Conservation (phyloP, 2,888 invertebrate genomes). For the Andrena fulva region DNA sequence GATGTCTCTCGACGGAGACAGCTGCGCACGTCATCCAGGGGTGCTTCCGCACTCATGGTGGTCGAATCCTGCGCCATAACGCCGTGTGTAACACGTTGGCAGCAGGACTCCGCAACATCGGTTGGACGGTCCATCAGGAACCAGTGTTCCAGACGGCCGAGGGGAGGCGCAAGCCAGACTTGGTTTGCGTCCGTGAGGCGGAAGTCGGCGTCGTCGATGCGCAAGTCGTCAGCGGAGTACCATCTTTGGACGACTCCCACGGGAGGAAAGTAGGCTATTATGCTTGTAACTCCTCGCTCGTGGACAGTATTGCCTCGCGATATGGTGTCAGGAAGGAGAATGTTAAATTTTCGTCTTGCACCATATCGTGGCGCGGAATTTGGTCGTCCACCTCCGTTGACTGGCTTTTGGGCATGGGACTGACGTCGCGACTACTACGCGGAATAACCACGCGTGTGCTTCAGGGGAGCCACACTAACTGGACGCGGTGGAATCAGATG, state of each 20-base stretch:
- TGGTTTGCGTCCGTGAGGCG: not conserved
- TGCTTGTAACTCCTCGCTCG: not conserved
- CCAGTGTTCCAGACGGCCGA: not conserved
- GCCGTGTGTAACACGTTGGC: not conserved
- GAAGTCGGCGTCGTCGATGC: not conserved
- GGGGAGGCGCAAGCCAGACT: not conserved
- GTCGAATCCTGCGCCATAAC: not conserved
- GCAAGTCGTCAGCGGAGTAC: not conserved
- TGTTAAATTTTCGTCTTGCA: not conserved
- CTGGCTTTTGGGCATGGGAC: not conserved
- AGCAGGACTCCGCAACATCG: not conserved
- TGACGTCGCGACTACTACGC: not conserved
- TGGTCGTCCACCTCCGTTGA: not conserved
- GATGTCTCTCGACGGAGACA: not conserved
- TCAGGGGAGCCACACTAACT: not conserved
- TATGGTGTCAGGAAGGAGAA: no score
- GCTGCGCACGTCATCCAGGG: not conserved
- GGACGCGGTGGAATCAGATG: not conserved
- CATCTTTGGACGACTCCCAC: not conserved
- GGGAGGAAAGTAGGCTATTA: not conserved
- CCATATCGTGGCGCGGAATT: not conserved
- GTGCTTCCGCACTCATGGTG: conserved; percentile 5
- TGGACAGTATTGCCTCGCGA: not conserved
- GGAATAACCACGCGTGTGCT: not conserved
- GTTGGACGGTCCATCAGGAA: not conserved